Evolutionary conservation across 1,140 invertebrate genomes (phyloP).

Genomic region (Meloidogyne exigua): DNA sequence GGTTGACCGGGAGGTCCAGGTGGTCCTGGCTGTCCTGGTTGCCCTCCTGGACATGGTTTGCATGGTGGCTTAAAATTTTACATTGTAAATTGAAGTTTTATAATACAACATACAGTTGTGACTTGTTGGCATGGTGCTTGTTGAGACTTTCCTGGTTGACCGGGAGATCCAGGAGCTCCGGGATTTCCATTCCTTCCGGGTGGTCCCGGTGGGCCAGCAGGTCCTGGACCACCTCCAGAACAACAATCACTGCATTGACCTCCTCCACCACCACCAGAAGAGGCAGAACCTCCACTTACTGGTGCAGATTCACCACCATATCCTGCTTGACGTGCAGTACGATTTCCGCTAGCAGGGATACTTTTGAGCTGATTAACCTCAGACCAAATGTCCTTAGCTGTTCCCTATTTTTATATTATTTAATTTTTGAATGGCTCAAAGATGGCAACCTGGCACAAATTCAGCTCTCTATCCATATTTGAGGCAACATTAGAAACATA

Average conservation of each 20-base stretch:
- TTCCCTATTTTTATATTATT: slow-evolving; percentile 42
- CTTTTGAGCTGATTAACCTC: slow-evolving; percentile 58
- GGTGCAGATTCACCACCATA: slow-evolving; percentile 26
- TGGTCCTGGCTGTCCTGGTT: slow-evolving; percentile 10
- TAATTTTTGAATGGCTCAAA: background rate
- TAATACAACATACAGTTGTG: background rate
- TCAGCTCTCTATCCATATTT: slow-evolving; percentile 56
- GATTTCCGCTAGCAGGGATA: slow-evolving; percentile 51
- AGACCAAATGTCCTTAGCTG: slow-evolving; percentile 62
- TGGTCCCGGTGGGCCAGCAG: slow-evolving; percentile 46
- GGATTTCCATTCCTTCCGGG: slow-evolving; percentile 53
- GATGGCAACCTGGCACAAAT: slow-evolving; percentile 52
- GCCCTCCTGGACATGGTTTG: slow-evolving; percentile 37
- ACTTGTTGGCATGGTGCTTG: slow-evolving; percentile 24
- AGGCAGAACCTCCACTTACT: slow-evolving; percentile 36
- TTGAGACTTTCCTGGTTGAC: slow-evolving; percentile 22
- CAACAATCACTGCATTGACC: slow-evolving; percentile 45
- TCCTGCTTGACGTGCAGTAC: slow-evolving; percentile 56
- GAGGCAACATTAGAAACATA: slow-evolving; percentile 57
- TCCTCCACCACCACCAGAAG: slow-evolving; percentile 39
- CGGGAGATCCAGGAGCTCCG: slow-evolving; percentile 42
- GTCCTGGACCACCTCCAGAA: slow-evolving; percentile 46
- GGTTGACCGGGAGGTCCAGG: slow-evolving; percentile 23
- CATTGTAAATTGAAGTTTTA: background rate
- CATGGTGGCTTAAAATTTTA: slow-evolving; percentile 33